Evolutionary conservation across 2,113 vertebrate genomes (phyloP).

Genomic region (Esox niger): DNA sequence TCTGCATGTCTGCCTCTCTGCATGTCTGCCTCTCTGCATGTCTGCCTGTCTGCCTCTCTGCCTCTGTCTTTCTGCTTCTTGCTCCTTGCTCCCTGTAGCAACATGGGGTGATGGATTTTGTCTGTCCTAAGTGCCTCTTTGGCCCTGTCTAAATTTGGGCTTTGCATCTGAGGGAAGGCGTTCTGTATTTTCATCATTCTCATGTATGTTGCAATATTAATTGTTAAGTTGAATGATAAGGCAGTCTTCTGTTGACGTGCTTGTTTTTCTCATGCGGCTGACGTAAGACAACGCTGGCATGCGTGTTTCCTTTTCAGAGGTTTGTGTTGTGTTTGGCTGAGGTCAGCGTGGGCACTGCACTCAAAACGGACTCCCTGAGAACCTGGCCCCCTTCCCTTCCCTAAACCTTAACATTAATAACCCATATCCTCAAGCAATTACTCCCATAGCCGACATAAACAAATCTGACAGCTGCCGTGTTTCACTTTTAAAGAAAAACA

Average conservation of each 20-base stretch:
- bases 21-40: not conserved
- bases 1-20: not conserved
- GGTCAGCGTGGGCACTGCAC: not conserved
- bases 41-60: not conserved
- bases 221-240: too few relatives aligned
- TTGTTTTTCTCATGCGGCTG: conserved; percentile 35
- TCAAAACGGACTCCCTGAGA: conserved; percentile 15
- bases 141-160: too few relatives aligned
- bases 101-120: not conserved
- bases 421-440: conserved; percentile 43
- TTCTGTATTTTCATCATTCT: too few relatives aligned
- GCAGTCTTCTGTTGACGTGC: not conserved
- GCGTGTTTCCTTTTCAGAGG: conserved; percentile 23
- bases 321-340: not conserved
- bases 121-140: too few relatives aligned
- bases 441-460: conserved; percentile 29
- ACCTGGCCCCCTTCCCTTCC: conserved; percentile 30
- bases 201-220: too few relatives aligned
- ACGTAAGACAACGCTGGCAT: not conserved
- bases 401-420: conserved; percentile 42
- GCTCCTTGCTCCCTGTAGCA: not conserved
- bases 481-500: conserved; percentile 50
- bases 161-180: too few relatives aligned
- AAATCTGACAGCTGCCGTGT: conserved; percentile 37
- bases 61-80: too few relatives aligned